A percentile compares a stretch with the other conserved stretches of the same genome.
Evolutionary conservation across 2,113 vertebrate genomes (phyloP).

Genomic region (Uropsilus gracilis): DNA sequence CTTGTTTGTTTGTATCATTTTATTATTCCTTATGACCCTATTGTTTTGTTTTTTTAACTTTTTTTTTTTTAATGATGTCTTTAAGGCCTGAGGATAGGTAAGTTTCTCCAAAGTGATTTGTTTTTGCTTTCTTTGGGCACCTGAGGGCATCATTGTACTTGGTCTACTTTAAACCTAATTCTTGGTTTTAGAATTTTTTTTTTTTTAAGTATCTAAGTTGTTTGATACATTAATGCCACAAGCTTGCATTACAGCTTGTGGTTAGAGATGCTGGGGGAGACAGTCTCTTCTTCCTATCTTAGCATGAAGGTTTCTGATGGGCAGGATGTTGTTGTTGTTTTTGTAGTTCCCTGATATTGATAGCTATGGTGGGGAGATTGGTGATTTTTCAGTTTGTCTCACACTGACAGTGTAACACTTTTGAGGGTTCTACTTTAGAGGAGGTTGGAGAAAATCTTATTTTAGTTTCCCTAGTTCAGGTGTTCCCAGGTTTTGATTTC

Average conservation of each 20-base stretch:
- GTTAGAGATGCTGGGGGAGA: background rate
- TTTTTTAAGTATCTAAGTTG: background rate
- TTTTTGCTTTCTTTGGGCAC: background rate
- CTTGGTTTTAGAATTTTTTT: background rate
- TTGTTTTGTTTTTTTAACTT: background rate
- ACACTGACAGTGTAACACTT: background rate
- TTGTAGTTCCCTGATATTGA: background rate
- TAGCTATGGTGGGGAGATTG: background rate
- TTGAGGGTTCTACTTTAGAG: background rate
- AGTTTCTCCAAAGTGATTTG: too few relatives aligned
- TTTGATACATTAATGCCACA: background rate
- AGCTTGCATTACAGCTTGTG: background rate
- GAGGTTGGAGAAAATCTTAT: background rate
- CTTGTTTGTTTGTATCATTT: background rate
- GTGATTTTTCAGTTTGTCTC: background rate
- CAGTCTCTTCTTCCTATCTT: background rate
- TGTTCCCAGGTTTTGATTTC: background rate
- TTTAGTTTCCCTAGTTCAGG: background rate
- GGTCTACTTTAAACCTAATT: background rate
- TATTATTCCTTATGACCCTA: background rate
- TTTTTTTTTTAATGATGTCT: too few relatives aligned
- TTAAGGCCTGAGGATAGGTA: too few relatives aligned
- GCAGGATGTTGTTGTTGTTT: too few relatives aligned
- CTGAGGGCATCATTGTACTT: constrained; percentile 21
- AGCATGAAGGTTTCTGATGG: background rate